phyloP scores from a whole-genome alignment of 2,888 invertebrate species.

The Cephalotes varians region DNA sequence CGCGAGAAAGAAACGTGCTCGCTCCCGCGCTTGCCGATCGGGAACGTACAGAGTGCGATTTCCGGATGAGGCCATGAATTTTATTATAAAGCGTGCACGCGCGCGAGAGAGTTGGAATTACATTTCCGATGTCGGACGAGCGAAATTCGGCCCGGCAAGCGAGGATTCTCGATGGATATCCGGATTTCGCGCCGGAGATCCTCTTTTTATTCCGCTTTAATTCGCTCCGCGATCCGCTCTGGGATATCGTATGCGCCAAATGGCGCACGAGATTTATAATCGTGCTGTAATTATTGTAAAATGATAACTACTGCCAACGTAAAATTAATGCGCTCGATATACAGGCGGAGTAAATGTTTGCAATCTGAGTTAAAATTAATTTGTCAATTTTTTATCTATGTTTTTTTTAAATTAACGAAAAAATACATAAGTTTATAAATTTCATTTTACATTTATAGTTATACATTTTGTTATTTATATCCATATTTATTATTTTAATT shows the following conservation, averaged over 20 bases:
- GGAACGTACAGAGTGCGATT: conserved; percentile 58
- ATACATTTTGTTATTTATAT: not conserved
- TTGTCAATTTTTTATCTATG: not conserved
- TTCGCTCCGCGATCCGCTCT: conserved; percentile 33
- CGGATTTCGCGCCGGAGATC: conserved; percentile 41
- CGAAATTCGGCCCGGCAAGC: conserved; percentile 46
- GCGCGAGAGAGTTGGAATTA: conserved; percentile 37
- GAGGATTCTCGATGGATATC: conserved; percentile 56
- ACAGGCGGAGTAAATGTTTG: conserved; percentile 6
- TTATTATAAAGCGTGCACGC: conserved; percentile 59
- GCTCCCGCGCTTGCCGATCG: conserved; percentile 53
- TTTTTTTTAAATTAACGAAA: not conserved
- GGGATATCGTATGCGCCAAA: conserved; percentile 39
- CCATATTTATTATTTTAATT: not conserved
- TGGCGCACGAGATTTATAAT: conserved; percentile 39
- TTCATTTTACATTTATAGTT: not conserved
- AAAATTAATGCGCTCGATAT: conserved; percentile 7
- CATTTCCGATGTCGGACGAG: conserved; percentile 52
- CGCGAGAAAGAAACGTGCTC: conserved; percentile 48
- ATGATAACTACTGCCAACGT: conserved; percentile 26
- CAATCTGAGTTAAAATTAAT: not conserved
- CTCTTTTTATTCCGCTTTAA: conserved; percentile 48
- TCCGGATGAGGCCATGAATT: conserved; percentile 67
- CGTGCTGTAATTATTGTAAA: conserved; percentile 49
- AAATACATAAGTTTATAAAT: not conserved